A percentile compares a stretch with the other conserved stretches of the same genome.
These are phyloP conservation scores for Eucera pruinosa DNA, from an alignment of 2,888 invertebrate species.

Conservation along the genomic window DNA sequence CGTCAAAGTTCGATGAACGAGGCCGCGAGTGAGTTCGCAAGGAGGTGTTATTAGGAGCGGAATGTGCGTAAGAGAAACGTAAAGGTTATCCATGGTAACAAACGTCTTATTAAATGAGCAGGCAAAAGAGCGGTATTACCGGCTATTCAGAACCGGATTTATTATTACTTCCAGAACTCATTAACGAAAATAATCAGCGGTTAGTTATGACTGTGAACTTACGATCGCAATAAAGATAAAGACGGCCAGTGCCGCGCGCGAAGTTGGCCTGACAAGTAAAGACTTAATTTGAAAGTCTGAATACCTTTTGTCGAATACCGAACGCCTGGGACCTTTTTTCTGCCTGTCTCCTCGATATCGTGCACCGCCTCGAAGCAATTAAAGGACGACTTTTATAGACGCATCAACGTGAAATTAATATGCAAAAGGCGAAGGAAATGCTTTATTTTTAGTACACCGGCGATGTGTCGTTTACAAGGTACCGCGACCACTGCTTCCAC, in stretches of 20 bases:
- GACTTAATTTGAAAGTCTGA: slow-evolving; percentile 21
- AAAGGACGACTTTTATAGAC: neutral
- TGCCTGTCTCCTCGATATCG: neutral
- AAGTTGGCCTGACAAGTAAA: slow-evolving; percentile 10
- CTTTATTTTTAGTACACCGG: neutral
- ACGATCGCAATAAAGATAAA: slow-evolving; percentile 51
- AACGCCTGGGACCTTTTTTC: neutral
- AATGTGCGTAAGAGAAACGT: slow-evolving; percentile 46
- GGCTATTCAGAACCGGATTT: slow-evolving; percentile 56
- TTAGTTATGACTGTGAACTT: slow-evolving; percentile 50
- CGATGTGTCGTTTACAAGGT: slow-evolving; percentile 2
- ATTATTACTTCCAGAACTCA: slow-evolving; percentile 62
- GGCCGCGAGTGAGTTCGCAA: neutral
- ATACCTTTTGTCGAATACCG: slow-evolving; percentile 2
- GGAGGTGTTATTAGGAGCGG: slow-evolving; percentile 44
- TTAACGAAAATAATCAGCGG: slow-evolving; percentile 63
- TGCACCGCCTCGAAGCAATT: neutral
- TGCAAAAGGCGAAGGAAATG: neutral
- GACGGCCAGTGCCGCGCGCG: neutral
- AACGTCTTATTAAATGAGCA: slow-evolving; percentile 53
- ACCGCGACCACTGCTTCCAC: neutral
- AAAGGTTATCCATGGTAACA: slow-evolving; percentile 32
- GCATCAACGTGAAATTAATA: slow-evolving; percentile 1
- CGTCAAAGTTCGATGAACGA: slow-evolving; percentile 35
- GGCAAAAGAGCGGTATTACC: slow-evolving; percentile 27